Evolutionary conservation across 2,888 invertebrate species (phyloP).

Genomic region (Pandemis corylana): DNA sequence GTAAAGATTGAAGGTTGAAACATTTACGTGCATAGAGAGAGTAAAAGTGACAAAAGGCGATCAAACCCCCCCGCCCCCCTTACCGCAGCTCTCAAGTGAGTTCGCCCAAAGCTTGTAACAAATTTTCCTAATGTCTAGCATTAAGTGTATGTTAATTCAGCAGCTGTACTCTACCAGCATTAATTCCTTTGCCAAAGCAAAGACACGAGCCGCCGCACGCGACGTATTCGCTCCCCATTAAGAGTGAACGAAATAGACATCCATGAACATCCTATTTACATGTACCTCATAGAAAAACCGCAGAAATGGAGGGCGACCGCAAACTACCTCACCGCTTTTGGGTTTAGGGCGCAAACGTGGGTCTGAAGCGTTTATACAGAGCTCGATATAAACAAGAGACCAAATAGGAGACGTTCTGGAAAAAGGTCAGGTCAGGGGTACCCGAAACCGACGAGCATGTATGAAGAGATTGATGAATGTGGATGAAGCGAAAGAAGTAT

Average conservation of each 20-base stretch:
- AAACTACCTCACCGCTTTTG: conserved; percentile 35
- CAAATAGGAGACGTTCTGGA: too few relatives aligned
- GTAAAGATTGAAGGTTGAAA: too few relatives aligned
- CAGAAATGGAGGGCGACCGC: conserved; percentile 39
- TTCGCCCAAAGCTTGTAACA: too few relatives aligned
- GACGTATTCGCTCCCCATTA: conserved; percentile 27
- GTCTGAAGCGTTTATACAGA: not conserved
- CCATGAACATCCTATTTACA: conserved; percentile 39
- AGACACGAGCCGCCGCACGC: conserved; percentile 4
- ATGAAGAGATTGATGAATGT: too few relatives aligned
- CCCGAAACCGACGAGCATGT: too few relatives aligned
- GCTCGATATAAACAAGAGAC: too few relatives aligned
- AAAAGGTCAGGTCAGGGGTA: too few relatives aligned
- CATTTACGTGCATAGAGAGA: too few relatives aligned
- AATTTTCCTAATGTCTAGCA: not conserved
- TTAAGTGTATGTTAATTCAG: not conserved
- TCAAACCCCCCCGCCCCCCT: not conserved
- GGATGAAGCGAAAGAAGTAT: too few relatives aligned
- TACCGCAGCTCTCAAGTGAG: too few relatives aligned
- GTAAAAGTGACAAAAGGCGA: too few relatives aligned
- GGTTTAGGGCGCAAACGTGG: conserved; percentile 5
- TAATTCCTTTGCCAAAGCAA: conserved; percentile 4
- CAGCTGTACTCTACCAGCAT: not conserved
- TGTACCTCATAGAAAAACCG: conserved; percentile 40
- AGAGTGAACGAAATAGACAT: conserved; percentile 30